Percentiles rank a stretch among this genome's conserved stretches.
Conservation (phyloP, 2,797 vertebrate genomes). For the Oreortyx pictus region DNA sequence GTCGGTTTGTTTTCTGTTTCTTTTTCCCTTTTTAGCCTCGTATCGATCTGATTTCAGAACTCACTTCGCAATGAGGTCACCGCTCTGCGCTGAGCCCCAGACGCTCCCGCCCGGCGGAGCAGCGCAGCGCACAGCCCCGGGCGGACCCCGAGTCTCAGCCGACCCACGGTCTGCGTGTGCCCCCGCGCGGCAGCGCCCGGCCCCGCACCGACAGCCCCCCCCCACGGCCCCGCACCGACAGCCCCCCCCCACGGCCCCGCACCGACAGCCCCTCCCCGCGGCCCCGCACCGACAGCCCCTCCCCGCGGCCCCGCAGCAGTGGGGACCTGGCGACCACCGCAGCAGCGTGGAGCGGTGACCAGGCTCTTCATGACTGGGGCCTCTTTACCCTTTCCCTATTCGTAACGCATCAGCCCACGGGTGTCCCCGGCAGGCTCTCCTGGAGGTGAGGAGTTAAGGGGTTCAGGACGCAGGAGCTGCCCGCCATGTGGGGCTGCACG, state of each 20-base stretch:
- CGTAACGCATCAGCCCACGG: no score
- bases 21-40: not conserved
- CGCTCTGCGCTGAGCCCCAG: not conserved
- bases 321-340: not conserved
- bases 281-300: not conserved
- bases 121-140: not conserved
- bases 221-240: no score
- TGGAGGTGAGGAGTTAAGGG: not conserved
- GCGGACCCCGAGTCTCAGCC: not conserved
- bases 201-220: no score
- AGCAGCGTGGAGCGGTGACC: not conserved
- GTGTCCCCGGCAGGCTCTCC: not conserved
- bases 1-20: not conserved
- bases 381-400: not conserved
- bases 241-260: no score
- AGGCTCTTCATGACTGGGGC: no score
- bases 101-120: not conserved
- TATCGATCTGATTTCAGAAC: not conserved
- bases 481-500: rapidly evolving
- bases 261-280: no score
- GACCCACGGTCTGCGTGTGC: constrained; percentile 45
- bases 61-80: not conserved
- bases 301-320: not conserved
- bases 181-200: not conserved
- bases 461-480: not conserved